Conservation (phyloP, 2,888 invertebrate genomes). For the Zygothrica quintamaculata region DNA sequence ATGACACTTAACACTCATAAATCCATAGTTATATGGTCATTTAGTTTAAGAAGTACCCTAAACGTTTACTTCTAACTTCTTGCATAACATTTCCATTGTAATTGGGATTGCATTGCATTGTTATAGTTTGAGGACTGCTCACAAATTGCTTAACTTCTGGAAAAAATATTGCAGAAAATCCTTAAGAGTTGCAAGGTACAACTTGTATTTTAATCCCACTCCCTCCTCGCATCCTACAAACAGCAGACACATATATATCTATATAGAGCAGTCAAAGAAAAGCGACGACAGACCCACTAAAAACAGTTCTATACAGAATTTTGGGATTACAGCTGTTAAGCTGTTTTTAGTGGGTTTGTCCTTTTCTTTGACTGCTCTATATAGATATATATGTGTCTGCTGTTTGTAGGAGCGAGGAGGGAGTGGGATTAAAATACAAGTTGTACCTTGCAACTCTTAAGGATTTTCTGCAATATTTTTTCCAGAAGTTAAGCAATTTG, state of each 20-base stretch:
- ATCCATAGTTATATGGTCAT: slow-evolving; percentile 12
- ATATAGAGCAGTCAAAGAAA: too few species aligned
- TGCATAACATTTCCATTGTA: slow-evolving; percentile 57
- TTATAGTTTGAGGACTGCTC: slow-evolving; percentile 28
- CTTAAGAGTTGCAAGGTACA: slow-evolving; percentile 27
- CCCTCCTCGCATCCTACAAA: slow-evolving; percentile 45
- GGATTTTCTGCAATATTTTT: slow-evolving; percentile 43
- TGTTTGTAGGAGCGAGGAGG: too few species aligned
- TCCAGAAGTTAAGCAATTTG: slow-evolving; percentile 72
- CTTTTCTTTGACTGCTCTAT: slow-evolving; percentile 58
- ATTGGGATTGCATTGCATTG: slow-evolving; percentile 34
- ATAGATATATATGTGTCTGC: slow-evolving; percentile 46
- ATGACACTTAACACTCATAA: slow-evolving; percentile 9
- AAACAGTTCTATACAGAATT: slow-evolving; percentile 68
- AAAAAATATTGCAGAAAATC: slow-evolving; percentile 43
- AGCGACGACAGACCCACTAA: slow-evolving; percentile 59
- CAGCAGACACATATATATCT: slow-evolving; percentile 50
- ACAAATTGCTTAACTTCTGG: slow-evolving; percentile 72
- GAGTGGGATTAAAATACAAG: slow-evolving; percentile 62
- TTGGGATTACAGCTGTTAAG: slow-evolving; percentile 72
- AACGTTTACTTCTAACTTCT: slow-evolving; percentile 62
- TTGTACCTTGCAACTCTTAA: slow-evolving; percentile 30
- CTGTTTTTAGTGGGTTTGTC: slow-evolving; percentile 69
- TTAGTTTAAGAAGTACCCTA: slow-evolving; percentile 11
- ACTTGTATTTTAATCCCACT: slow-evolving; percentile 62